Evolutionary conservation across 2,113 vertebrate genomes (phyloP).

Genomic region (Boulengeromyrus knoepffleri): DNA sequence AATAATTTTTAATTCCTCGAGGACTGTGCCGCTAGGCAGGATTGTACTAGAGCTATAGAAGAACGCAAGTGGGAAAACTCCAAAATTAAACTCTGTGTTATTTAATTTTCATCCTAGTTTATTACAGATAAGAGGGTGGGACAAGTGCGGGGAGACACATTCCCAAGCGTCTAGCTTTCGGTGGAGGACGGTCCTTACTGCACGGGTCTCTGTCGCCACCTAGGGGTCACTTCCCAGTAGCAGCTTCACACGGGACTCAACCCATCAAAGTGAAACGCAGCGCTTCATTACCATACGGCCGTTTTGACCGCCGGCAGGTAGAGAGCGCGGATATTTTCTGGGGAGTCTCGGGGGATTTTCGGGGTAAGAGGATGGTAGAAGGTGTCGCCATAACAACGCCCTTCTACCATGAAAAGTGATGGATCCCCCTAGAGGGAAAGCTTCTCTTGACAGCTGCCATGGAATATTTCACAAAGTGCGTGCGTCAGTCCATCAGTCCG

Average conservation of each 20-base stretch:
- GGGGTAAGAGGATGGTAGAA: slow-evolving; percentile 6
- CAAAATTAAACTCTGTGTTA: slow-evolving; percentile 46
- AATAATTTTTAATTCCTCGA: slow-evolving; percentile 56
- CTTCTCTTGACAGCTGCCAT: slow-evolving; percentile 61
- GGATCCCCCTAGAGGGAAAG: slow-evolving; percentile 49
- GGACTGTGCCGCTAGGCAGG: slow-evolving; percentile 51
- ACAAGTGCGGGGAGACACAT: neutral
- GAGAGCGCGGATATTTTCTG: slow-evolving; percentile 21
- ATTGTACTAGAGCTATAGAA: slow-evolving; percentile 45
- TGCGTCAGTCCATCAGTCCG: slow-evolving; percentile 68
- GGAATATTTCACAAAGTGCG: slow-evolving; percentile 55
- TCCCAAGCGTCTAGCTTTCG: slow-evolving; percentile 11
- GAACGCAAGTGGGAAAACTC: slow-evolving; percentile 7
- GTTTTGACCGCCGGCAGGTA: slow-evolving; percentile 42
- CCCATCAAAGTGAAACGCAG: slow-evolving; percentile 36
- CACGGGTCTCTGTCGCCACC: slow-evolving; percentile 50
- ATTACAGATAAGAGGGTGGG: neutral
- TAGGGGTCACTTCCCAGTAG: slow-evolving; percentile 28
- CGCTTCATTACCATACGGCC: slow-evolving; percentile 54
- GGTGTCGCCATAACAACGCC: slow-evolving; percentile 3
- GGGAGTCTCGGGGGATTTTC: slow-evolving; percentile 14
- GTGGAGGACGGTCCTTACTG: neutral
- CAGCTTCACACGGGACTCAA: neutral
- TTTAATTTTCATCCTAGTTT: slow-evolving; percentile 48
- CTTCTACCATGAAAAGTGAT: slow-evolving; percentile 49